Base-by-base conservation (phyloP, 1,140 invertebrate genomes). In the Procambarus clarkii region DNA sequence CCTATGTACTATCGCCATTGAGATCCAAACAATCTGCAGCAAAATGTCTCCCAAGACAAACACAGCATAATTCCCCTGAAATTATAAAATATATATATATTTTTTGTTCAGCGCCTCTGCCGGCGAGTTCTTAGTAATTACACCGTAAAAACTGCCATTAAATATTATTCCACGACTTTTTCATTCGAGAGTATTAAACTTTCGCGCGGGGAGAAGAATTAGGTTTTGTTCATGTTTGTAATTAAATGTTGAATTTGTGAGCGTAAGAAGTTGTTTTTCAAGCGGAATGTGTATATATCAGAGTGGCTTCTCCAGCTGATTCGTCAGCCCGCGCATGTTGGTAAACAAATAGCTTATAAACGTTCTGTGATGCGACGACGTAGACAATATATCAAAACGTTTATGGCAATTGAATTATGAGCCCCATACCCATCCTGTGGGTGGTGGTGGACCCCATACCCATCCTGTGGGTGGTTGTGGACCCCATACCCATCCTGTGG, bases 101-200 rank as follows among this genome's bases (percentile, higher is more conserved):
- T 7, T 24, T n/a, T 34, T 34, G 50, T n/a, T 8, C 50, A 54
- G 50, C 13, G 50, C 5, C 69, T 7, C 69, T 11, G 3, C 1
- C 69, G 5, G 21, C 18, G 3, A n/a, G 3, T 9, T 71, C 69
- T 71, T 3, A 71, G 69, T 71, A 71, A 71, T 71, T 71, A 24
- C 9, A 34, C 69, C n/a, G 69, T 24, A 71, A 71, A 71, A 71
- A 64, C 60, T 64, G 60, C 18, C 69, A 24, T 24, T 71, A 71
- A 71, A 24, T 71, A 71, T 71, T 71, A 71, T 71, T 71, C 18
- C 69, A 54, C 3, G 69, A 71, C n/a, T 71, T 71, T 71, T 71
- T 71, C 69, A 71, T 24, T 21, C 9, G n/a, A 71, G n/a, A 79
- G n/a, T 48, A 79, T 48, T 79, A 46, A 79, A 79, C 1, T 15